Evolutionary conservation across 1,140 invertebrate genomes (phyloP).

Genomic region (Lepidotrigona ventralis): DNA sequence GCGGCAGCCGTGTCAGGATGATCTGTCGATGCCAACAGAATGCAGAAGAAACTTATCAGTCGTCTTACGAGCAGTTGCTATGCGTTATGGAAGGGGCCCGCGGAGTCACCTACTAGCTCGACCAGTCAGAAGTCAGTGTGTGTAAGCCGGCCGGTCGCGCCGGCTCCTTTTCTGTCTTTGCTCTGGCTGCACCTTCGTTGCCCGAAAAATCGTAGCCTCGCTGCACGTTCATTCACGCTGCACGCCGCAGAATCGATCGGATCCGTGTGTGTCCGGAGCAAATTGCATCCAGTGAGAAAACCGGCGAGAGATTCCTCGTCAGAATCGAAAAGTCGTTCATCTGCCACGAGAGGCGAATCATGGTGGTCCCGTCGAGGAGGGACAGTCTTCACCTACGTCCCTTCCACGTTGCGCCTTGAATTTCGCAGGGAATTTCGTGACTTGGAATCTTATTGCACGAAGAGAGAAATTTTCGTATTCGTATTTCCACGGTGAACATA

Average conservation of each 20-base stretch:
- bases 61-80: conserved; percentile 67
- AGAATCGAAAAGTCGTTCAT: neutral
- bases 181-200: conserved; percentile 28
- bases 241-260: too few relatives aligned
- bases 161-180: conserved; percentile 56
- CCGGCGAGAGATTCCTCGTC: too few relatives aligned
- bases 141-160: conserved; percentile 64
- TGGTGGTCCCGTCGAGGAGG: neutral
- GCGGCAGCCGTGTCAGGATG: neutral
- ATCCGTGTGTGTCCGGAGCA: too few relatives aligned
- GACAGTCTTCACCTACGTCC: neutral
- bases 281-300: too few relatives aligned
- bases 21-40: conserved; percentile 49
- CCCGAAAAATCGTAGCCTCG: conserved; percentile 26
- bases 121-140: conserved; percentile 68
- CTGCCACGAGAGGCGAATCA: neutral
- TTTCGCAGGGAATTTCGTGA: neutral
- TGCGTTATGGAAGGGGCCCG: conserved; percentile 68
- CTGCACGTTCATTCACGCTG: neutral
- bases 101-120: conserved; percentile 65
- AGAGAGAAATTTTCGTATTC: neutral
- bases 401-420: neutral
- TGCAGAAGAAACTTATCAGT: conserved; percentile 61
- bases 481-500: too few relatives aligned
- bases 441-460: neutral